A percentile compares a stretch with the other conserved stretches of the same genome.
Conservation (phyloP, 1,140 invertebrate species). For the Platorchestia sp. region DNA sequence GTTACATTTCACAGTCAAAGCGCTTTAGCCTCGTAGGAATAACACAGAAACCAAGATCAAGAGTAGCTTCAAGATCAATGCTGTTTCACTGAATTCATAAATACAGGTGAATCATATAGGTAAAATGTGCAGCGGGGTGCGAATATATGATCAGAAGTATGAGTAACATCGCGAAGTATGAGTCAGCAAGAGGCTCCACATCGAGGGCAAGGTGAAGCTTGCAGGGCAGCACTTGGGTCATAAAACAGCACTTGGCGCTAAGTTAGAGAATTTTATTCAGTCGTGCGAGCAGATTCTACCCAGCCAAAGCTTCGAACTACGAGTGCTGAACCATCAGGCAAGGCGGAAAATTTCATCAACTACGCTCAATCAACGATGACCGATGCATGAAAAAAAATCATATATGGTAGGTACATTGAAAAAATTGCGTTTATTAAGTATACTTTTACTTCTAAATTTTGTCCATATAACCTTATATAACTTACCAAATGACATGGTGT, state of each 20-base stretch:
- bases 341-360: neutral
- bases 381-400: neutral
- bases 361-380: neutral
- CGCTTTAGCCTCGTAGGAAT: neutral
- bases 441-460: neutral
- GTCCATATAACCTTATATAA: neutral
- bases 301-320: neutral
- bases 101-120: neutral
- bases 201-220: neutral
- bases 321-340: neutral
- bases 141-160: neutral
- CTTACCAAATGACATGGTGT: neutral
- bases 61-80: neutral
- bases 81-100: neutral
- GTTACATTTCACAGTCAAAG: neutral
- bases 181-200: neutral
- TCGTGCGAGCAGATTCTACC: neutral
- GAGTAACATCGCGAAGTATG: neutral
- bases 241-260: neutral
- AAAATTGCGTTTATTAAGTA: neutral
- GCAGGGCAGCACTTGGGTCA: neutral
- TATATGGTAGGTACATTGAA: neutral
- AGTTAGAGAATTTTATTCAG: neutral
- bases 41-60: neutral
- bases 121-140: neutral